Base-by-base conservation (phyloP, 1,140 invertebrate genomes). In the Contarinia nasturtii region DNA sequence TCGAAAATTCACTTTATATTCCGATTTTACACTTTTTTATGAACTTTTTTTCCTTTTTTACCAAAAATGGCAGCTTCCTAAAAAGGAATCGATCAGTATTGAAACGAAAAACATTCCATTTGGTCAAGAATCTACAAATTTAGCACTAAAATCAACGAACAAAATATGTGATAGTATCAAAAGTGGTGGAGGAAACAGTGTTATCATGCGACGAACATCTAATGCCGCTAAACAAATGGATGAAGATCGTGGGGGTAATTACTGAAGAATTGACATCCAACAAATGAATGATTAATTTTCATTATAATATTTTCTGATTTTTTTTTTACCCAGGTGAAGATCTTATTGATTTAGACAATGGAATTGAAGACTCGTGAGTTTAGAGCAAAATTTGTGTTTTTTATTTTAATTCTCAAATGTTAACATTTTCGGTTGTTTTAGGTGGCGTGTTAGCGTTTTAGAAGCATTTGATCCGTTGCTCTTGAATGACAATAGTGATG, bases 401-500 rank as follows among this genome's bases (percentile, higher is more conserved):
- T 34, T 34, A 38, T 38, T 17, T 21, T 18, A 43, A 5, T 17
- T 12, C 4, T 18, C 12, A 4, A 21, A 46, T 41, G 8, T 57
- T 55, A 52, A 49, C 41, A n/a, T 27, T 11, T 50, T 46, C 20
- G 36, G 7, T 42, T 20, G 44, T 40, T 12, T 55, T 62, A 58
- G 66, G 53, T 54, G 62, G 51, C 70, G 80, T 60, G 80, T 82
- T 49, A 84, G 81, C 63, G 80, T 88, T 50, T 63, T 88, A 53
- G 82, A 86, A 64, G 81, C 80, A 46, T 86, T 87, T 64, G 82
- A 87, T 72, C 83, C 82, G 50, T 68, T 89, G 59, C 68, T 84
- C 51, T 71, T 68, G 44, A 66, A 71, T 59, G 69, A 69, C 46
- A 57, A 59, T 52, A 61, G 55, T 60, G 61, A 65, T 53, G 56